Base-by-base conservation (phyloP, 2,113 vertebrate genomes). In the Ochotona curzoniae region DNA sequence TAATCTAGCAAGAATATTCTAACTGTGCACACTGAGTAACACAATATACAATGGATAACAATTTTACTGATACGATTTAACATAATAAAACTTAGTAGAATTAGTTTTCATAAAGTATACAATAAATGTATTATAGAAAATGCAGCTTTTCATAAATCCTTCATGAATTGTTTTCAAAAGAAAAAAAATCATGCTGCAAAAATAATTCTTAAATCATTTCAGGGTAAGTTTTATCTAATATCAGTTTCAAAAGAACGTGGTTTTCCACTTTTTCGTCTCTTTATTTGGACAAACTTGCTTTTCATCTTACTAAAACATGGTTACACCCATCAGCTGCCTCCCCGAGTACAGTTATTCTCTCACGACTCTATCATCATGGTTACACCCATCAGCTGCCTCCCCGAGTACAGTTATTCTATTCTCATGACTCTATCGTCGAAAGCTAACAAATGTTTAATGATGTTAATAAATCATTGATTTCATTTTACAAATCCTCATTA, bases 1-100 rank as follows among this genome's bases (percentile, higher is more conserved):
- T 90, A 66, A 94, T 79, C 66, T 86, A 61, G 38, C n/a, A 93
- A 92, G 94, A 85, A 84, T 44, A 85, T 70, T 95, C 63, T 88
- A 92, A 82, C 61, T 83, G 83, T 83, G 75, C 7, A 82, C 67
- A 84, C 3, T 87, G 49, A 91, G 60, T 32, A 93, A 83, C 54
- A 92, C 49, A 94, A 69, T 35, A 51, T 69, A 69, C 70, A 83
- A 93, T 18, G 7, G 49, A 73, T 35, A 85, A 87, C 81, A 89
- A 64, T 91, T 89, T 84, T 95, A 57, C 73, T 94, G 94, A 91
- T 69, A 35, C 78, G 38, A 61, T 87, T 32, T 30, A 76, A 79
- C 32, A 80, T 78, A 84, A 93, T 7, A 35, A 71, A 49, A 61
- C 79, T 15, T 67, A 71, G 14, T 67, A 49, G 49, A 83, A 89